phyloP scores from a whole-genome alignment of 1,140 invertebrate genomes.

The Drosophila setifemur region DNA sequence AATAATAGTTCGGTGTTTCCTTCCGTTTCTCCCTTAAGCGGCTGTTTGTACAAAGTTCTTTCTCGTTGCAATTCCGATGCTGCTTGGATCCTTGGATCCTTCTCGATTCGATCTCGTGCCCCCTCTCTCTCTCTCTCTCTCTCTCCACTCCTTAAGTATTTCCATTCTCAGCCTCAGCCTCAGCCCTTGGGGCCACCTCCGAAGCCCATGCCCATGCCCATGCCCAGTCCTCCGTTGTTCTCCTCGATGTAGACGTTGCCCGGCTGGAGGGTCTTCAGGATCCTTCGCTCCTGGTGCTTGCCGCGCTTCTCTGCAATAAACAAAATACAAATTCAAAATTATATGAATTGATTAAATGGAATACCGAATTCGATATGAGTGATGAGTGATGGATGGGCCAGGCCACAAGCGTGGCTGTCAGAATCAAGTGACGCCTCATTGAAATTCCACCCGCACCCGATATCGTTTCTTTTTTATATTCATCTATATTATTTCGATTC shows the following conservation, averaged over 20 bases:
- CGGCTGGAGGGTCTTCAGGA: conserved; percentile 70
- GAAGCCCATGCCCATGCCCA: conserved; percentile 15
- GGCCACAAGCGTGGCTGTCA: conserved; percentile 50
- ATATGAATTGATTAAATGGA: neutral
- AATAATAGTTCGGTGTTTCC: conserved; percentile 33
- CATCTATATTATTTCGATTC: neutral
- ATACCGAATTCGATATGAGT: neutral
- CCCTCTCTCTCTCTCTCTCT: too few species aligned
- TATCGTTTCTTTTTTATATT: neutral
- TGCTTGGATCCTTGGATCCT: too few species aligned
- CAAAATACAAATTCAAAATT: neutral
- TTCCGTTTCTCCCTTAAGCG: conserved; percentile 6
- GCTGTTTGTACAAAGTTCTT: conserved; percentile 31
- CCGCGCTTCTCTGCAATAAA: conserved; percentile 58
- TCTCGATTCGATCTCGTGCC: neutral
- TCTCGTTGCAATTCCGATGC: too few species aligned
- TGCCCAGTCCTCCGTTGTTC: conserved; percentile 45
- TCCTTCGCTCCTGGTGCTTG: conserved; percentile 72
- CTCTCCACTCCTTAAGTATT: conserved; percentile 45
- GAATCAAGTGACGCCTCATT: too few species aligned
- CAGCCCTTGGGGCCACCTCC: conserved; percentile 47
- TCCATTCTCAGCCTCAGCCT: neutral
- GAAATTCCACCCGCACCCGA: conserved; percentile 30
- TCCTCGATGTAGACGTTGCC: conserved; percentile 81
- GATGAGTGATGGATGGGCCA: neutral